Conservation (phyloP, 1,140 invertebrate genomes). For the Aphis gossypii region DNA sequence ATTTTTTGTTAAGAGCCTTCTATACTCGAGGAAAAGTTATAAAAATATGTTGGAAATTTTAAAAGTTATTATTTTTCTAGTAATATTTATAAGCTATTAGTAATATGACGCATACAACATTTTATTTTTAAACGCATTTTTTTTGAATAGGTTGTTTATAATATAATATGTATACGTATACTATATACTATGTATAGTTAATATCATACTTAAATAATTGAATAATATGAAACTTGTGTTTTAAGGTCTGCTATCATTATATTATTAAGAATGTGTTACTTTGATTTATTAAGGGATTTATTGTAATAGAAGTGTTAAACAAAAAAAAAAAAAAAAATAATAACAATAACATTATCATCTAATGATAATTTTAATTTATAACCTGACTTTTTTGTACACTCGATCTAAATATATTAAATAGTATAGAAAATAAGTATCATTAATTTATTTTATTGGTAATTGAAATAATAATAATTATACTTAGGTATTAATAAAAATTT, state of each 20-base stretch:
- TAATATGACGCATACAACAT: neutral
- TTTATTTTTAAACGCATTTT: neutral
- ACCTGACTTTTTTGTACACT: no score
- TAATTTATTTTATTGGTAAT: no score
- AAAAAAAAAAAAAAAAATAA: no score
- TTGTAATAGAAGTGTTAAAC: no score
- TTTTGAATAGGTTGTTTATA: neutral
- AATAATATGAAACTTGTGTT: neutral
- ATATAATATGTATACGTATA: neutral
- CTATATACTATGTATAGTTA: neutral
- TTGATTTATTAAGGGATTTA: no score
- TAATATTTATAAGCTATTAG: neutral
- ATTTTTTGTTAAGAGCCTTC: neutral
- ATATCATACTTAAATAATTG: neutral
- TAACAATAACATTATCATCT: no score
- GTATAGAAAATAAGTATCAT: no score
- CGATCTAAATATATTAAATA: no score
- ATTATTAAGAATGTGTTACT: no score
- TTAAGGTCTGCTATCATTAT: neutral
- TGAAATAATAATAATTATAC: no score
- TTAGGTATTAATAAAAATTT: no score
- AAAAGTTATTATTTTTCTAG: neutral
- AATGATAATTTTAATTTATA: no score
- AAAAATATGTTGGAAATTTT: conserved; percentile 25
- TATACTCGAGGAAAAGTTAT: neutral